phyloP scores from a whole-genome alignment of 2,113 vertebrate genomes.

The Perca flavescens region DNA sequence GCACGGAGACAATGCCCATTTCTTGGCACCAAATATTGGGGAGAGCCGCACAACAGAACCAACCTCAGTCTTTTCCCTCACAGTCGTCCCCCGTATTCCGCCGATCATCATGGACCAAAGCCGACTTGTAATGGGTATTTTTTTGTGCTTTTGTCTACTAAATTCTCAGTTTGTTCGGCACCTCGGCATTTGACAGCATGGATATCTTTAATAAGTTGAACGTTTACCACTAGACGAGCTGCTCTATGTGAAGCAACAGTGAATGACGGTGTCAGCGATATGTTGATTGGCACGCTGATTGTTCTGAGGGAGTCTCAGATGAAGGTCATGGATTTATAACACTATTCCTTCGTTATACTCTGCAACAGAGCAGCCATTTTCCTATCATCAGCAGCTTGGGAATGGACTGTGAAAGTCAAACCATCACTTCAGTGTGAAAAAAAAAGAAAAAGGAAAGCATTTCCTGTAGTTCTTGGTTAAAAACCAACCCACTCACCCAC shows the following conservation, averaged over 20 bases:
- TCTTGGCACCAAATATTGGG: slow-evolving; percentile 75
- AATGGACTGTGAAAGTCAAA: slow-evolving; percentile 28
- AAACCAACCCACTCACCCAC: background rate
- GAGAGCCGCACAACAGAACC: slow-evolving; percentile 53
- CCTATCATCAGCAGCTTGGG: slow-evolving; percentile 30
- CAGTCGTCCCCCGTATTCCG: slow-evolving; percentile 41
- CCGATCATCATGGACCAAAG: slow-evolving; percentile 61
- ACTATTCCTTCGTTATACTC: slow-evolving; percentile 5
- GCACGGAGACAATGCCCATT: slow-evolving; percentile 77
- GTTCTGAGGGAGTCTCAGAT: slow-evolving; percentile 13
- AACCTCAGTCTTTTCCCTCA: slow-evolving; percentile 53
- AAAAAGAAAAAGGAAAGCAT: background rate
- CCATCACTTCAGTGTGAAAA: slow-evolving; percentile 23
- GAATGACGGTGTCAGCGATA: background rate
- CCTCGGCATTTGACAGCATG: slow-evolving; percentile 7
- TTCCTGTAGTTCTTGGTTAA: background rate
- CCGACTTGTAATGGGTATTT: slow-evolving; percentile 61
- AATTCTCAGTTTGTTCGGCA: slow-evolving; percentile 39
- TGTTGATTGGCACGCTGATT: slow-evolving; percentile 27
- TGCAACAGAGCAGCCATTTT: slow-evolving; percentile 63
- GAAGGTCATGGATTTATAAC: slow-evolving; percentile 41
- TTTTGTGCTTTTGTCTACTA: slow-evolving; percentile 50
- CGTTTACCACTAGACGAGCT: slow-evolving; percentile 12
- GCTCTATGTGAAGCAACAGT: slow-evolving; percentile 2
- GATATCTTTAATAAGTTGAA: slow-evolving; percentile 2